phyloP scores from a whole-genome alignment of 2,797 vertebrate genomes.

The Spheniscus humboldti region DNA sequence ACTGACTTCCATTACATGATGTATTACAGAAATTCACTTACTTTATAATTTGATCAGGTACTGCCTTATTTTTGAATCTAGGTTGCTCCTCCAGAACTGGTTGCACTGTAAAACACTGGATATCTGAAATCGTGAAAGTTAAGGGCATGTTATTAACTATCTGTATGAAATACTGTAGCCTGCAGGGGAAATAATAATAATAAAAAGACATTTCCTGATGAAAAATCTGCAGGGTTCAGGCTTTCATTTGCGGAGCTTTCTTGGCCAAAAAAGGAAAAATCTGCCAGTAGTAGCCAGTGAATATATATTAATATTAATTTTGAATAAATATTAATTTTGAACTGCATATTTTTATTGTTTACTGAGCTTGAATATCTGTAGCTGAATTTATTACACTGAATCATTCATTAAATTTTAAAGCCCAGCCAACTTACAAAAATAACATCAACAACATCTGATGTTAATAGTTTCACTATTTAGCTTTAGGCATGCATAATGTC shows the following conservation, averaged over 20 bases:
- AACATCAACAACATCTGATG: background rate
- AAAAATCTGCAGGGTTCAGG: background rate
- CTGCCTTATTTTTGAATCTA: conserved; percentile 91
- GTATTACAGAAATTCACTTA: conserved; percentile 67
- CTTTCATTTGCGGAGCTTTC: background rate
- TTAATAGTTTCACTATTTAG: background rate
- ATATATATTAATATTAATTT: background rate
- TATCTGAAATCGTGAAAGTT: conserved; percentile 78
- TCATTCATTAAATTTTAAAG: conserved; percentile 32
- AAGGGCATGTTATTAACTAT: conserved; percentile 49
- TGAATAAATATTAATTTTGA: background rate
- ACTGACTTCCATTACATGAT: background rate
- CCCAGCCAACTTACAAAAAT: conserved; percentile 11
- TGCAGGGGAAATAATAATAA: background rate
- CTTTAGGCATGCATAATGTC: background rate
- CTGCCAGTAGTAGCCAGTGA: background rate
- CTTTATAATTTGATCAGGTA: conserved; percentile 99
- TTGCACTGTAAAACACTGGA: conserved; percentile 96
- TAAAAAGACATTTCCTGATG: background rate
- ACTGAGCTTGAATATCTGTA: background rate
- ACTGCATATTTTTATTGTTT: conserved; percentile 1
- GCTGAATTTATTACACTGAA: conserved; percentile 28
- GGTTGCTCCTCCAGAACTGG: conserved; percentile 93
- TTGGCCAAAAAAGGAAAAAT: background rate
- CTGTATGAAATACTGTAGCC: background rate